A percentile compares a stretch with the other conserved stretches of the same genome.
These are phyloP conservation scores for Neoascia interrupta DNA, from an alignment of 2,888 invertebrate species.

Conservation along the genomic window DNA sequence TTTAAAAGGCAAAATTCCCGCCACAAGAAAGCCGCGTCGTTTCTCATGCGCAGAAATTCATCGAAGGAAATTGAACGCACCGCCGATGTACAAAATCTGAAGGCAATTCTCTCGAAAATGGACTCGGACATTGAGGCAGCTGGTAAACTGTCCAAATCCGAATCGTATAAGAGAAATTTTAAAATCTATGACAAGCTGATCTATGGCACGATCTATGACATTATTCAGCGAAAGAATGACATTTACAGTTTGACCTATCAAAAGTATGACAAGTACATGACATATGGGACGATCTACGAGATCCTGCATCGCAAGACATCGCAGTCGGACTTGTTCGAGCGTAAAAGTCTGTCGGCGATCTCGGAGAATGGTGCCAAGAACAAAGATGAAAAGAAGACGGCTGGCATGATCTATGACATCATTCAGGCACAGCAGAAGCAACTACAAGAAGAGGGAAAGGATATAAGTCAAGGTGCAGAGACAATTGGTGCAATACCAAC, in stretches of 20 bases:
- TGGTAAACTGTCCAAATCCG: constrained; percentile 63
- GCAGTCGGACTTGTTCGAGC: constrained; percentile 76
- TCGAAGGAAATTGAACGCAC: constrained; percentile 60
- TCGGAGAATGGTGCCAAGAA: constrained; percentile 74
- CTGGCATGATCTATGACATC: constrained; percentile 79
- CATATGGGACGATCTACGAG: constrained; percentile 80
- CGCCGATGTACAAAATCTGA: constrained; percentile 56
- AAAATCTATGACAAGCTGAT: constrained; percentile 79
- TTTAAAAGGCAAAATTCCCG: constrained; percentile 78
- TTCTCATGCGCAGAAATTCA: constrained; percentile 73
- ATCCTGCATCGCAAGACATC: constrained; percentile 79
- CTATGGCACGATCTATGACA: constrained; percentile 80
- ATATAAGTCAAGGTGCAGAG: not conserved
- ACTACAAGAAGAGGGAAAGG: constrained; percentile 35
- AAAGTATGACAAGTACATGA: constrained; percentile 80
- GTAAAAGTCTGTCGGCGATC: constrained; percentile 77
- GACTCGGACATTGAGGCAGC: constrained; percentile 47
- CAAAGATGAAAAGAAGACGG: constrained; percentile 71
- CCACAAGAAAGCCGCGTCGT: constrained; percentile 76
- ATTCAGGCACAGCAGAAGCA: constrained; percentile 74
- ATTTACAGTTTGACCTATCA: constrained; percentile 78
- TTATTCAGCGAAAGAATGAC: constrained; percentile 79
- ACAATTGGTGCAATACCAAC: constrained; percentile 33
- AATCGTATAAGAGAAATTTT: constrained; percentile 76
- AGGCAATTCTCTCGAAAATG: constrained; percentile 67